These are phyloP conservation scores for Lepidurus packardi DNA, from an alignment of 1,140 invertebrate species.

Conservation along the genomic window DNA sequence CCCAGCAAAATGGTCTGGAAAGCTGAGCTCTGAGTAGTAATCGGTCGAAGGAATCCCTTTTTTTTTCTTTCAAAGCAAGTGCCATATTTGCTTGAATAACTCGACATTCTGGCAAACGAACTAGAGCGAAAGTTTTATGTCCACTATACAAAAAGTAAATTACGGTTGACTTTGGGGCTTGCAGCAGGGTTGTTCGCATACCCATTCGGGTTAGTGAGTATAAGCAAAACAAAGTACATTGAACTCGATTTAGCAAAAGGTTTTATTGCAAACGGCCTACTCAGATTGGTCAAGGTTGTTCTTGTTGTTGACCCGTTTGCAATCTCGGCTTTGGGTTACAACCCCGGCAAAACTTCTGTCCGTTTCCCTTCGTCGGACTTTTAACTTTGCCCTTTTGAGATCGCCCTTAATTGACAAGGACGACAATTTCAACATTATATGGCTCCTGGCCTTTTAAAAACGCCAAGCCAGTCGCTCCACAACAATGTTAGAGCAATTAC, in stretches of 20 bases:
- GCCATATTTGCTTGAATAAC: not conserved
- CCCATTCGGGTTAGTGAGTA: not conserved
- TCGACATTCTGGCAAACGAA: not conserved
- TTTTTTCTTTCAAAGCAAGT: not conserved
- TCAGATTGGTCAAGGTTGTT: conserved; percentile 1
- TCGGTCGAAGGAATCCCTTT: not conserved
- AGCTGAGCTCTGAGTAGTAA: not conserved
- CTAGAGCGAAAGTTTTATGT: not conserved
- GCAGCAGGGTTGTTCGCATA: not conserved
- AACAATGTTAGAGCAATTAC: not conserved
- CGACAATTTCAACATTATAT: not conserved
- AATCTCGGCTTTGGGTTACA: not conserved
- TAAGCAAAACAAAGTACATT: not conserved
- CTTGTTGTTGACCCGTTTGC: not conserved
- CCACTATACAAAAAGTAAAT: not conserved
- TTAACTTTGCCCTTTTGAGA: not conserved
- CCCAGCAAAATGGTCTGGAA: not conserved
- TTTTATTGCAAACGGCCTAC: not conserved
- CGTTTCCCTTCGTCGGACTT: not conserved
- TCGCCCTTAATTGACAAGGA: conserved; percentile 10
- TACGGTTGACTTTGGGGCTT: not conserved
- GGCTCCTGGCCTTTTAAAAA: not conserved
- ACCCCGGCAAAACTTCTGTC: not conserved
- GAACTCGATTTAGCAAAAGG: not conserved
- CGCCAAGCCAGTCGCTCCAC: not conserved